These are phyloP conservation scores for Cantharis flavilabris DNA, from an alignment of 2,888 invertebrate species.

Conservation along the genomic window DNA sequence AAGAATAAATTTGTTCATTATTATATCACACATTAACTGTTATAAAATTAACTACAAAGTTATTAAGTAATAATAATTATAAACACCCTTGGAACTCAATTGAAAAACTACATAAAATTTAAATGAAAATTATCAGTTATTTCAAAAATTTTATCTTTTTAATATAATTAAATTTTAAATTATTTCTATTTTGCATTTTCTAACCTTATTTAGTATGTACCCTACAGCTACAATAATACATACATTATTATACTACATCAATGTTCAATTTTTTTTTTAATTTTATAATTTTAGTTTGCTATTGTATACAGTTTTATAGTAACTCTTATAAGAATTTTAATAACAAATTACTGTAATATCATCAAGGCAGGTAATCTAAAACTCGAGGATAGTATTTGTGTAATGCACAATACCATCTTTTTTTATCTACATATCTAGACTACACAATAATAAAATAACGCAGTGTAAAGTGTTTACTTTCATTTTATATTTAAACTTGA, in stretches of 20 bases:
- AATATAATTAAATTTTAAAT: too few relatives aligned
- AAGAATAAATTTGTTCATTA: not conserved
- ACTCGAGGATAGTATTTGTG: not conserved
- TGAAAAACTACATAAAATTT: not conserved
- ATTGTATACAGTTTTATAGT: too few relatives aligned
- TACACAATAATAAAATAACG: not conserved
- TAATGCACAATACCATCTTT: not conserved
- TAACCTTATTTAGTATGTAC: too few relatives aligned
- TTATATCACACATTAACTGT: not conserved
- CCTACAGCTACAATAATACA: too few relatives aligned
- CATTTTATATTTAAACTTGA: not conserved
- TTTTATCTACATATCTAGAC: not conserved
- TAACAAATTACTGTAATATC: too few relatives aligned
- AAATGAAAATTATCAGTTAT: not conserved
- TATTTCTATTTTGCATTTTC: too few relatives aligned
- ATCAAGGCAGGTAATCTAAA: not conserved
- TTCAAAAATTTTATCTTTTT: not conserved
- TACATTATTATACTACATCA: too few relatives aligned
- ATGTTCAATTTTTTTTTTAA: too few relatives aligned
- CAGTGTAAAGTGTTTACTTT: not conserved
- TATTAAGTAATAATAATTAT: not conserved
- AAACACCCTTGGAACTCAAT: not conserved
- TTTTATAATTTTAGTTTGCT: too few relatives aligned
- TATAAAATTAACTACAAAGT: not conserved
- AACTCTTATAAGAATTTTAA: too few relatives aligned